Evolutionary conservation across 2,888 invertebrate species (phyloP), one percentile per base, ranked within the genome.

Genomic region (Listrodromus nycthemerus): DNA sequence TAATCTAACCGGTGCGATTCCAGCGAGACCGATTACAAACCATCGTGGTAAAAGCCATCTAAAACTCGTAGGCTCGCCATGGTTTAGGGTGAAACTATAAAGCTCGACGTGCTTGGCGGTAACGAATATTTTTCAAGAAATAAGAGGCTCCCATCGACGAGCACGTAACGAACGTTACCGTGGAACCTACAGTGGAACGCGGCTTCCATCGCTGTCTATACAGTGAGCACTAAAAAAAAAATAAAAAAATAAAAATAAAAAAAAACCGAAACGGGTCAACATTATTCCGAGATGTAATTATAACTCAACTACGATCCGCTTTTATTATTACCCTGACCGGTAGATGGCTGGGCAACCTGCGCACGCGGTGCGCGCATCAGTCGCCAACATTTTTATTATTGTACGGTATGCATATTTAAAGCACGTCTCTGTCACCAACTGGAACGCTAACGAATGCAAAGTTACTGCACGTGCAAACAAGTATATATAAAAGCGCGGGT

Each of bases 281-380:
- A 78, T 86, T 83, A 84, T 83, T 82, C 65, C 82, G 71, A 61
- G 75, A 76, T 66, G 70, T 75, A 74, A 82, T 80, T 86, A 83
- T 82, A 85, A 85, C 77, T 85, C 71, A 70, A 74, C 77, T 65
- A 69, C 73, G 77, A 84, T 77, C 55, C 71, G 24, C 71, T 45
- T 30, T 67, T 66, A 19, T 78, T 78, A 78, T 78, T 78, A 78
- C 63, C 65, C 65, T 50, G 74, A 74, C n/a, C 13, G 19, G 4
- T 13, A 13, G 16, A 33, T 7, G 16, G 45, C 19, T 16, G 1
- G 50, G 37, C 16, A 74, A 74, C 74, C 50, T 55, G 55, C 61
- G 19, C 27, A 48, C 48, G 19, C 61, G 27, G 24, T 33, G 33
- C 50, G 63, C 74, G 7, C 27, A 48, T 30, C 8, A 66, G 66